phyloP scores from a whole-genome alignment of 2,113 vertebrate genomes.

The Oreochromis spilurus region DNA sequence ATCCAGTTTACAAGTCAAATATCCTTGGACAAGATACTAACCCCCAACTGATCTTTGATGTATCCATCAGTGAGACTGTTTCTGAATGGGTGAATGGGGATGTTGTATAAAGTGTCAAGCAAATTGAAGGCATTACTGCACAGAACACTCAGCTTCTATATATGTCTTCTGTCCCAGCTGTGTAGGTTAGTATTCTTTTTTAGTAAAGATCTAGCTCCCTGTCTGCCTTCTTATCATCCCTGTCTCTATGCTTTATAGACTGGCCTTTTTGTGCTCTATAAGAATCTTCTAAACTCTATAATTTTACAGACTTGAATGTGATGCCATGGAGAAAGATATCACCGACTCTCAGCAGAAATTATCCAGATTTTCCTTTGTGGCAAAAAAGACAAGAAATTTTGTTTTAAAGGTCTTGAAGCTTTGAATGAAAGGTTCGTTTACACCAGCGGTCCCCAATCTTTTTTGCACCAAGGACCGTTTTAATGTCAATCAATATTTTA shows the following conservation, averaged over 20 bases:
- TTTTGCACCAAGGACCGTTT: too few species aligned
- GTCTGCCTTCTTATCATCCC: neutral
- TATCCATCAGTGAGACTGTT: neutral
- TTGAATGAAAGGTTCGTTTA: neutral
- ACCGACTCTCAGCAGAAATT: neutral
- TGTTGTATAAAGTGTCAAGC: neutral
- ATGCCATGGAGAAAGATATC: neutral
- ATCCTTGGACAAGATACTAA: neutral
- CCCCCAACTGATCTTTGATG: neutral
- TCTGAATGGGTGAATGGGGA: neutral
- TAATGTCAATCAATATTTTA: too few species aligned
- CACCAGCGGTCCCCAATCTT: too few species aligned
- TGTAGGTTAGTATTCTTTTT: neutral
- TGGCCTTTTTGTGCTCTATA: neutral
- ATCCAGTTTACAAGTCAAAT: neutral
- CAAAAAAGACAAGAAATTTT: neutral
- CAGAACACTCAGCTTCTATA: neutral
- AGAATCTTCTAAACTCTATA: neutral
- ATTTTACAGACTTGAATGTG: neutral
- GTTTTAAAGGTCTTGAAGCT: neutral
- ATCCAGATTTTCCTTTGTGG: neutral
- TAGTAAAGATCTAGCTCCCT: neutral
- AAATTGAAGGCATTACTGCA: neutral
- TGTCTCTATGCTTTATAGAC: neutral
- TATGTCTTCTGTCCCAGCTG: neutral